A percentile compares a stretch with the other conserved stretches of the same genome.
Evolutionary conservation across 2,797 vertebrate species (phyloP).

Genomic region (Cirrhinus mrigala): DNA sequence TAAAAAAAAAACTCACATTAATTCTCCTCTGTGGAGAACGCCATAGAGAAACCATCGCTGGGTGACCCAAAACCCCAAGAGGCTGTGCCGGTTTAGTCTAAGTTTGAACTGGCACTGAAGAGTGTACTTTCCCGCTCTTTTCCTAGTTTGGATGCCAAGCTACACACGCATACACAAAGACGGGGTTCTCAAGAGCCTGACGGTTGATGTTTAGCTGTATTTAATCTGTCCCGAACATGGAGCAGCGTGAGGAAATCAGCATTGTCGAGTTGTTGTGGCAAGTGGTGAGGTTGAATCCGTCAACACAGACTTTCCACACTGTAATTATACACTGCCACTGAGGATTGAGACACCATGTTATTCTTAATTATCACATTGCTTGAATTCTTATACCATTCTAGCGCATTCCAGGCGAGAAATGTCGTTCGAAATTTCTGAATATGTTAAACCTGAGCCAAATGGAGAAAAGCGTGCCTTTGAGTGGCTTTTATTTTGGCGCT

Average conservation of each 20-base stretch:
- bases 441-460: constrained; percentile 20
- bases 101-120: constrained; percentile 75
- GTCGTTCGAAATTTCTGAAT: background rate
- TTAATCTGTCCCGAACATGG: constrained; percentile 66
- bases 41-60: constrained; percentile 69
- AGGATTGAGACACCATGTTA: constrained; percentile 54
- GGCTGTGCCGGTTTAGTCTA: constrained; percentile 70
- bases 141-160: constrained; percentile 69
- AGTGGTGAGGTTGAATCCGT: constrained; percentile 63
- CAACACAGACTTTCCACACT: constrained; percentile 46
- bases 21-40: constrained; percentile 65
- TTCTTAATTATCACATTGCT: constrained; percentile 30
- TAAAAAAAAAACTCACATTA: constrained; percentile 69
- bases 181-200: constrained; percentile 63
- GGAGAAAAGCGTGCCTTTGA: background rate
- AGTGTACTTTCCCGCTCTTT: constrained; percentile 71
- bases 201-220: constrained; percentile 67
- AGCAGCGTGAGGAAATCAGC: constrained; percentile 64
- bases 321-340: constrained; percentile 59
- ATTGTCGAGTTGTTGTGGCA: constrained; percentile 73
- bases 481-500: constrained; percentile 27
- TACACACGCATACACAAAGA: constrained; percentile 65
- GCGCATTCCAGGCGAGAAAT: constrained; percentile 13
- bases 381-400: constrained; percentile 33
- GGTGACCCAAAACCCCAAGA: constrained; percentile 77